These are phyloP conservation scores for Callinectes sapidus DNA, from an alignment of 2,888 invertebrate genomes.

Conservation along the genomic window DNA sequence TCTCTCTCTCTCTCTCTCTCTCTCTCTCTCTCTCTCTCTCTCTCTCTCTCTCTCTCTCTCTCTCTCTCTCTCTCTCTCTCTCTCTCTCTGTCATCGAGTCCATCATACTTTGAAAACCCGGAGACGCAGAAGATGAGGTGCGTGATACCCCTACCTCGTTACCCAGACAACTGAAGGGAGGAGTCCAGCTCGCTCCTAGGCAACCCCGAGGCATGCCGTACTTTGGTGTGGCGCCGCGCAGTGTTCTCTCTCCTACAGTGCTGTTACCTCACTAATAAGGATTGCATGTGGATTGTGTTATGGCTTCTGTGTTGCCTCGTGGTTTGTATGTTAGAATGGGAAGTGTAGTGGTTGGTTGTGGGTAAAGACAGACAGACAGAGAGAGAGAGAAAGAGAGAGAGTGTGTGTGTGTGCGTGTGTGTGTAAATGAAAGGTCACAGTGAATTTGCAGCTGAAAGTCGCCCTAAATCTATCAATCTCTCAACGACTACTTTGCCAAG, in stretches of 20 bases:
- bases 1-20: neutral
- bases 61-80: conserved; percentile 34
- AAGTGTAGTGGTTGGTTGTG: neutral
- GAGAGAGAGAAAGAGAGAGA: conserved; percentile 3
- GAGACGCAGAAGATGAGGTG: neutral
- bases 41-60: conserved; percentile 37
- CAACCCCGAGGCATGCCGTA: neutral
- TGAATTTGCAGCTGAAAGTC: neutral
- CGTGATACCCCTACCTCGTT: neutral
- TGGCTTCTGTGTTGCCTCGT: neutral
- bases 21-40: conserved; percentile 37
- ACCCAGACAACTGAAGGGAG: neutral
- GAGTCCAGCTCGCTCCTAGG: neutral
- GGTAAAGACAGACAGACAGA: neutral
- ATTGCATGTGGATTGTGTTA: neutral
- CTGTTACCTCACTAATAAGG: neutral
- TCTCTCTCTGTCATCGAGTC: neutral
- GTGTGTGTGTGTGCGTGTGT: neutral
- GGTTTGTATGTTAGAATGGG: too few species aligned
- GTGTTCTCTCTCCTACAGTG: neutral
- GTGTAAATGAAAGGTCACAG: neutral
- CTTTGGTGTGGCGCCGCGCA: neutral
- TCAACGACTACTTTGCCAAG: neutral
- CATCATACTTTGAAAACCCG: neutral
- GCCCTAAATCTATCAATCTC: neutral